These are phyloP conservation scores for Brachypodius melanocephalos DNA, from an alignment of 2,113 vertebrate genomes.

Conservation along the genomic window DNA sequence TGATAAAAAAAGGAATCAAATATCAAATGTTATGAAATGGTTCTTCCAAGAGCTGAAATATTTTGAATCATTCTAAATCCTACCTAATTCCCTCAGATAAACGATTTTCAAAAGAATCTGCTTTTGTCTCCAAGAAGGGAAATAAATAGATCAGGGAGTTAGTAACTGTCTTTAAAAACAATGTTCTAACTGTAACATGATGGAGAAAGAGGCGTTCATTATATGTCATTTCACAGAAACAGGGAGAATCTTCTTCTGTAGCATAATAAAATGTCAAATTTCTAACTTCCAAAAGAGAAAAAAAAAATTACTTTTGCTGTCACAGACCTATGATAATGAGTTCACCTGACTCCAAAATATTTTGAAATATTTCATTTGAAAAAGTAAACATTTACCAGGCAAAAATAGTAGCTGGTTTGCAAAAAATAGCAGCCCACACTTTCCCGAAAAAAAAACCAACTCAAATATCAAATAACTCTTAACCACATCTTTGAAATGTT, in stretches of 20 bases:
- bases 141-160: background rate
- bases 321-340: background rate
- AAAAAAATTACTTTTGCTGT: background rate
- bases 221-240: background rate
- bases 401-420: background rate
- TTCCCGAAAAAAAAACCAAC: background rate
- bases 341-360: background rate
- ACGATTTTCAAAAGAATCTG: background rate
- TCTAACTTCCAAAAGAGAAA: background rate
- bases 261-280: background rate
- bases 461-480: background rate
- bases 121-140: background rate
- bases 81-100: background rate
- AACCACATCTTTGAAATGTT: background rate
- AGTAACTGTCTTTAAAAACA: background rate
- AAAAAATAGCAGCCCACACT: background rate
- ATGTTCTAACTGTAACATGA: background rate
- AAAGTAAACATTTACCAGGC: background rate
- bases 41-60: background rate
- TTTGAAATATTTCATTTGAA: background rate
- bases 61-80: background rate
- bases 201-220: background rate
- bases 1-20: background rate
- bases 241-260: background rate
- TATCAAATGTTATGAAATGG: background rate